These are phyloP conservation scores for Carterocephalus palaemon DNA, from an alignment of 2,888 invertebrate species.

Conservation along the genomic window DNA sequence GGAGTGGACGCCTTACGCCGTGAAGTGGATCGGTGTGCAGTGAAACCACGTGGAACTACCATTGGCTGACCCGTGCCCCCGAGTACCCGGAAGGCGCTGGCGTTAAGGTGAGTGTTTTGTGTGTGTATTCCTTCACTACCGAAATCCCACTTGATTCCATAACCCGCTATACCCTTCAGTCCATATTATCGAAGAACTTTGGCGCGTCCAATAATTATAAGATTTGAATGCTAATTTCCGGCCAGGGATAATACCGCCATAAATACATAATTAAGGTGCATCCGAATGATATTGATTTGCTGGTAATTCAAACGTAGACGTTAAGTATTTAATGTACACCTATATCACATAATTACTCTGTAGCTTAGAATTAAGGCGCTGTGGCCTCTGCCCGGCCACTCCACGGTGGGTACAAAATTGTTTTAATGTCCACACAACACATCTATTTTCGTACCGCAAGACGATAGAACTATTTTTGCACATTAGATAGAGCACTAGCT, in stretches of 20 bases:
- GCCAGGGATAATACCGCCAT: conserved; percentile 14
- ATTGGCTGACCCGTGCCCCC: too few species aligned
- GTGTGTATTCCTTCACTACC: too few species aligned
- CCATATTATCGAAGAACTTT: too few species aligned
- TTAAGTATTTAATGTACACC: conserved; percentile 17
- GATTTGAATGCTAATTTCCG: conserved; percentile 11
- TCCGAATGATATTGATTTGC: conserved; percentile 1
- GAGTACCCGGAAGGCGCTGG: too few species aligned
- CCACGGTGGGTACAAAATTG: conserved; percentile 62
- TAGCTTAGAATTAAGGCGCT: conserved; percentile 24
- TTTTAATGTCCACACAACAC: conserved; percentile 52
- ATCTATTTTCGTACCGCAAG: conserved; percentile 66
- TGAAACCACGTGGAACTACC: too few species aligned
- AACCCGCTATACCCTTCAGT: too few species aligned
- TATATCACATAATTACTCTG: conserved; percentile 13
- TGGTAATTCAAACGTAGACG: conserved; percentile 11
- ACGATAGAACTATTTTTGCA: conserved; percentile 70
- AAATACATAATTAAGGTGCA: conserved; percentile 19
- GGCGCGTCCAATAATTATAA: too few species aligned
- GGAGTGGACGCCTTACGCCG: too few species aligned
- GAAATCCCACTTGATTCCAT: too few species aligned
- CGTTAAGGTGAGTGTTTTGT: too few species aligned
- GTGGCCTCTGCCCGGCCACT: conserved; percentile 53
- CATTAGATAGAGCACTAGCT: conserved; percentile 57
- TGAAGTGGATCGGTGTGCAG: too few species aligned